Conservation (phyloP, 1,140 invertebrate species). For the Homalodisca vitripennis region DNA sequence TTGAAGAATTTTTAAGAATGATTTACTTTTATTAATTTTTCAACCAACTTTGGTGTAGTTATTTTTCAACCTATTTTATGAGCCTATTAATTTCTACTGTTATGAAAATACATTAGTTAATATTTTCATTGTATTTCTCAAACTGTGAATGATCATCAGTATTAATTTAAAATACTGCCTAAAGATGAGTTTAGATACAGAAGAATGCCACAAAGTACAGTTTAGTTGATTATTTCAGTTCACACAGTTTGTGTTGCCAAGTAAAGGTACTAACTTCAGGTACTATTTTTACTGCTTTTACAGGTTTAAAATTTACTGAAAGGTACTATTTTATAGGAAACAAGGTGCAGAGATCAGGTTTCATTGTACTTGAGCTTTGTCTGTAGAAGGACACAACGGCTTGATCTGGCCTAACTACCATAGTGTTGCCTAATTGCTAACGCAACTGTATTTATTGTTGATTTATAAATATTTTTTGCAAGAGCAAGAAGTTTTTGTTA, state of each 20-base stretch:
- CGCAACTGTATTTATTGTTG: slow-evolving; percentile 9
- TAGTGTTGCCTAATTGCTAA: neutral
- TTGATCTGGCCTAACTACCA: neutral
- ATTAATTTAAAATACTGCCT: neutral
- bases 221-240: neutral
- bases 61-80: no score
- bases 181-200: neutral
- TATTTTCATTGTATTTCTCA: neutral
- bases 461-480: slow-evolving; percentile 8
- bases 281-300: neutral
- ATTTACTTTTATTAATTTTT: no score
- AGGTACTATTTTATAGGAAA: no score
- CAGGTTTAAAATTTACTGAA: neutral
- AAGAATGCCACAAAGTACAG: neutral
- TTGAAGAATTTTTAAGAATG: no score
- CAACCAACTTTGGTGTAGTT: no score
- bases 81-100: neutral
- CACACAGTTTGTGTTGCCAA: neutral
- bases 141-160: neutral
- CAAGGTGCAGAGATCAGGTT: no score
- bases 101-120: neutral
- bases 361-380: neutral
- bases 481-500: neutral
- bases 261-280: neutral
- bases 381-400: neutral